Evolutionary conservation across 2,113 vertebrate species (phyloP).

Genomic region (Gorsachius goisagi): DNA sequence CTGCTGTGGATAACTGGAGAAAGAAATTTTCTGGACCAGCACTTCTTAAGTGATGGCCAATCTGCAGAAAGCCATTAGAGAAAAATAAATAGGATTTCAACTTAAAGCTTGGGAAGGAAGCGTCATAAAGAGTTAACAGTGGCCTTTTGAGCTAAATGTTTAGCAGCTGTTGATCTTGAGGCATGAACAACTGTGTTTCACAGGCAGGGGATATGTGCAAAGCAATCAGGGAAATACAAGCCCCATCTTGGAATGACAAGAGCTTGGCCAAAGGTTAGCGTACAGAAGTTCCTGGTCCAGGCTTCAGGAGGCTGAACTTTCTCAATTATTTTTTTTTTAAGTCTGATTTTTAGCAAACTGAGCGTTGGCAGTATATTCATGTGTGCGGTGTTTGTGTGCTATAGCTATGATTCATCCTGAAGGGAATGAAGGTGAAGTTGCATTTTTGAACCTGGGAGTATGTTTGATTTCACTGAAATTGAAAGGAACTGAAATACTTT

Average conservation of each 20-base stretch:
- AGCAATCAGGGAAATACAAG: neutral
- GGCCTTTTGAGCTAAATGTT: neutral
- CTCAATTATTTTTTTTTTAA: neutral
- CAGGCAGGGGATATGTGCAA: neutral
- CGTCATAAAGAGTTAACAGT: neutral
- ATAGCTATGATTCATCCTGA: neutral
- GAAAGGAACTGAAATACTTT: neutral
- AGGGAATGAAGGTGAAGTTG: neutral
- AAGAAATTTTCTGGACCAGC: neutral
- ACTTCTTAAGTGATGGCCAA: neutral
- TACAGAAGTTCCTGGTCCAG: neutral
- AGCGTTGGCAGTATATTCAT: neutral
- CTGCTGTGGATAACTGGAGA: neutral
- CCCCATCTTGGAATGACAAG: neutral
- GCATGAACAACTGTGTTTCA: neutral
- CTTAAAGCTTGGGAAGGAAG: neutral
- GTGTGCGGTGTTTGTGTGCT: neutral
- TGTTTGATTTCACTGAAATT: neutral
- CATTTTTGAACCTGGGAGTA: neutral
- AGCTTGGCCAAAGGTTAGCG: neutral
- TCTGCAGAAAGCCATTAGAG: neutral
- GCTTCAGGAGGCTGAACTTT: neutral
- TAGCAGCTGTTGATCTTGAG: neutral
- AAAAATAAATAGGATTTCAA: neutral
- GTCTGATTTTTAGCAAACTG: neutral